phyloP scores from a whole-genome alignment of 2,888 invertebrate genomes.

The Pelosia muscerda region DNA sequence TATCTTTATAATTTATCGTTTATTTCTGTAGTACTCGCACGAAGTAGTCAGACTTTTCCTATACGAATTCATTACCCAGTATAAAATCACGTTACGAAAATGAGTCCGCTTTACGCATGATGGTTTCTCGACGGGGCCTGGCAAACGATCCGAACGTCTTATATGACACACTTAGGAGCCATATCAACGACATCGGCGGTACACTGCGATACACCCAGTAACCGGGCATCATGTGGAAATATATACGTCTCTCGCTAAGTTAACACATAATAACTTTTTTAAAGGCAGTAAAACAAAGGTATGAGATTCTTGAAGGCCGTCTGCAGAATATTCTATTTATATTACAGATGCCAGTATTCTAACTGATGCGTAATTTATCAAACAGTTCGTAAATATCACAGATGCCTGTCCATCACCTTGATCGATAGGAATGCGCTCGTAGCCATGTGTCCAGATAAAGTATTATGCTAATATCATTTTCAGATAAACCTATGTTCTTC shows the following conservation, averaged over 20 bases:
- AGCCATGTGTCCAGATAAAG: background rate
- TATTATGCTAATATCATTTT: conserved; percentile 4
- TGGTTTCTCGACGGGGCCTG: background rate
- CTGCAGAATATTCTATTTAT: conserved; percentile 4
- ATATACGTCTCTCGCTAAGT: no score
- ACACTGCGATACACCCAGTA: background rate
- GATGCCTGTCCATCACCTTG: background rate
- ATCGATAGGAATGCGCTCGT: background rate
- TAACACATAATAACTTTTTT: background rate
- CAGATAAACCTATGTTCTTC: background rate
- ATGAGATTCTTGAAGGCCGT: background rate
- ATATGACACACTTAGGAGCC: background rate
- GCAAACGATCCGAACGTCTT: background rate
- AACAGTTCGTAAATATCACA: background rate
- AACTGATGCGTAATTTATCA: conserved; percentile 5
- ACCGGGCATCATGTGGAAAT: background rate
- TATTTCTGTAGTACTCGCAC: no score
- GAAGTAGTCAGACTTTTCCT: background rate
- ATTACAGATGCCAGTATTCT: background rate
- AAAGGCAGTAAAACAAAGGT: background rate
- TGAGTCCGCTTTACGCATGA: no score
- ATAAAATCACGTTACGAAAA: no score
- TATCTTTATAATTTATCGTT: background rate
- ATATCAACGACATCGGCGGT: no score
- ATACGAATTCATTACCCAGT: background rate